Percentiles rank a stretch among this genome's conserved stretches.
These are phyloP conservation scores for Thymelicus acteon DNA, from an alignment of 2,888 invertebrate species.

Conservation along the genomic window DNA sequence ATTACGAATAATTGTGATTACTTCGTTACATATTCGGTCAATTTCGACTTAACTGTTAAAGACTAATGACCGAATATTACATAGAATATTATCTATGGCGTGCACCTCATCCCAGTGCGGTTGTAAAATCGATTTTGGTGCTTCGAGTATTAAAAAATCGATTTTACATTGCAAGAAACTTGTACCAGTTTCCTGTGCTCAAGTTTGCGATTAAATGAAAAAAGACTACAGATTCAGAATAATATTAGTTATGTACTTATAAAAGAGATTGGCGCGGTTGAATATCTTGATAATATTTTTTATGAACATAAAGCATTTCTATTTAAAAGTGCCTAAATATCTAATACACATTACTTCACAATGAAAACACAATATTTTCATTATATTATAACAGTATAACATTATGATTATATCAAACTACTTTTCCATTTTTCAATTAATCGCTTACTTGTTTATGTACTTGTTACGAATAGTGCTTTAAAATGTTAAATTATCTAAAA, in stretches of 20 bases:
- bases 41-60: conserved; percentile 32
- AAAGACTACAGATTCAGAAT: neutral
- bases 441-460: conserved; percentile 6
- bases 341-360: neutral
- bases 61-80: conserved; percentile 36
- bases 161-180: conserved; percentile 29
- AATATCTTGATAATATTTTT: too few relatives aligned
- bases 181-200: neutral
- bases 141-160: conserved; percentile 28
- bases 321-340: too few relatives aligned
- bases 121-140: conserved; percentile 32
- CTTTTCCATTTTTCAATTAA: conserved; percentile 13
- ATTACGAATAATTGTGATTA: conserved; percentile 39
- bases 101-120: conserved; percentile 33
- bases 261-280: too few relatives aligned
- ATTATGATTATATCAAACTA: too few relatives aligned
- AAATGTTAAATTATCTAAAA: conserved; percentile 23
- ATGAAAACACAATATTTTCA: neutral
- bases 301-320: too few relatives aligned
- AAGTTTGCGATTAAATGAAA: conserved; percentile 29
- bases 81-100: conserved; percentile 29
- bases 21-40: conserved; percentile 40
- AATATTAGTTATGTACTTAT: too few relatives aligned
- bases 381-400: neutral
- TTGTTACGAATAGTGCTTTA: conserved; percentile 23